A percentile compares a stretch with the other conserved stretches of the same genome.
phyloP scores from a whole-genome alignment of 1,140 invertebrate species.

The Micrasema longulum region DNA sequence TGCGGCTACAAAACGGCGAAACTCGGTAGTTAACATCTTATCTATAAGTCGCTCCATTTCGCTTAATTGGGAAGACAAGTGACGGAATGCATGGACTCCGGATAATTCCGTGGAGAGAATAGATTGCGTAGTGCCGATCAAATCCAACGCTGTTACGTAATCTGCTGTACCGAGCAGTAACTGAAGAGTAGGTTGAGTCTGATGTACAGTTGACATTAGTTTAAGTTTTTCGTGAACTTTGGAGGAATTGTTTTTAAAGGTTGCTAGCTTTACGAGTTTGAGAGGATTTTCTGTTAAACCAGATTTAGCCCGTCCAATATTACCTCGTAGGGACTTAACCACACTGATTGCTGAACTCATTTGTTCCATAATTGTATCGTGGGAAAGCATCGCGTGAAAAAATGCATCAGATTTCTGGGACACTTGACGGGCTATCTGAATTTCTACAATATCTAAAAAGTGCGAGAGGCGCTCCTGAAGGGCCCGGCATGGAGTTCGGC shows the following conservation, averaged over 20 bases:
- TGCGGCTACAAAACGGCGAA: slow-evolving; percentile 89
- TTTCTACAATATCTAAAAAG: slow-evolving; percentile 95
- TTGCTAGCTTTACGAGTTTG: slow-evolving; percentile 78
- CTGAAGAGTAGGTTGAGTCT: slow-evolving; percentile 98
- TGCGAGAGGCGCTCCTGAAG: slow-evolving; percentile 84
- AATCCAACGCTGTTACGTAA: slow-evolving; percentile 96
- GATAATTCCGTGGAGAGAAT: slow-evolving; percentile 89
- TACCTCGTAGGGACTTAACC: slow-evolving; percentile 79
- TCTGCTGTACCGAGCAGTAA: slow-evolving; percentile 94
- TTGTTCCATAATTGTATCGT: slow-evolving; percentile 92
- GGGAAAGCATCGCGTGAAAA: slow-evolving; percentile 96
- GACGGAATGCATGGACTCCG: slow-evolving; percentile 94
- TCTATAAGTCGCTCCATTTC: slow-evolving; percentile 97
- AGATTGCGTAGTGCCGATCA: slow-evolving; percentile 97
- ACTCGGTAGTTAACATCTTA: slow-evolving; percentile 96
- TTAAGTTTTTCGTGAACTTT: slow-evolving; percentile 83
- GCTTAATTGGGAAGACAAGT: slow-evolving; percentile 94
- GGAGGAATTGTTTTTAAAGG: slow-evolving; percentile 73
- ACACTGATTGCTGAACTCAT: slow-evolving; percentile 85
- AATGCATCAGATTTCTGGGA: slow-evolving; percentile 96
- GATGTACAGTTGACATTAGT: slow-evolving; percentile 94
- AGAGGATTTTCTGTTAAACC: slow-evolving; percentile 85
- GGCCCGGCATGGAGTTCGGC: slow-evolving; percentile 60
- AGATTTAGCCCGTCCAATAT: slow-evolving; percentile 80
- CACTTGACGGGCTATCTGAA: slow-evolving; percentile 95